Evolutionary conservation across 2,113 vertebrate species (phyloP).

Genomic region (Sebastes fasciatus): DNA sequence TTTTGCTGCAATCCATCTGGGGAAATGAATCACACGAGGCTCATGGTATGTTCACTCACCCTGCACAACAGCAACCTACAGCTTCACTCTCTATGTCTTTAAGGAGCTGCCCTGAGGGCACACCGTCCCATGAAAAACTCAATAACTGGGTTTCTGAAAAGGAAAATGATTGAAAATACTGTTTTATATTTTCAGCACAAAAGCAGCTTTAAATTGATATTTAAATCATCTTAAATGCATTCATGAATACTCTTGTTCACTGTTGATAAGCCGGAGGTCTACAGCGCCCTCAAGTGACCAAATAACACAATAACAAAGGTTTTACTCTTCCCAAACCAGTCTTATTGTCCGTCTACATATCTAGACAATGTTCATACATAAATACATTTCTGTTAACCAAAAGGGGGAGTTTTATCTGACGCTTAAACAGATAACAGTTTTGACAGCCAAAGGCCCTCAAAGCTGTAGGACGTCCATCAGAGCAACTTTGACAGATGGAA

Average conservation of each 20-base stretch:
- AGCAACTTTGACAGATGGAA: neutral
- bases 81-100: neutral
- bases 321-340: neutral
- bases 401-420: slow-evolving; percentile 10
- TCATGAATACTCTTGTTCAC: neutral
- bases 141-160: neutral
- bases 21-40: slow-evolving; percentile 46
- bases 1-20: slow-evolving; percentile 11
- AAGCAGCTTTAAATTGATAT: neutral
- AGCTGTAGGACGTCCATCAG: neutral
- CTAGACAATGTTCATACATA: slow-evolving; percentile 41
- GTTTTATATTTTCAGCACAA: neutral
- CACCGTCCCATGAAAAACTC: neutral
- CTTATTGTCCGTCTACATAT: neutral
- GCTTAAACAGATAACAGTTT: slow-evolving; percentile 4
- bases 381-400: slow-evolving; percentile 52
- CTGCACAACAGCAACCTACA: slow-evolving; percentile 17
- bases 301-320: slow-evolving; percentile 1
- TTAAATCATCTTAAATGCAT: slow-evolving; percentile 21
- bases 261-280: neutral
- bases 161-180: neutral
- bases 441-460: neutral
- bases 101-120: neutral
- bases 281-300: slow-evolving; percentile 46
- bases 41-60: slow-evolving; percentile 24